A percentile compares a stretch with the other conserved stretches of the same genome.
These are phyloP conservation scores for Eristalis arbustorum DNA, from an alignment of 2,888 invertebrate species.

Conservation along the genomic window DNA sequence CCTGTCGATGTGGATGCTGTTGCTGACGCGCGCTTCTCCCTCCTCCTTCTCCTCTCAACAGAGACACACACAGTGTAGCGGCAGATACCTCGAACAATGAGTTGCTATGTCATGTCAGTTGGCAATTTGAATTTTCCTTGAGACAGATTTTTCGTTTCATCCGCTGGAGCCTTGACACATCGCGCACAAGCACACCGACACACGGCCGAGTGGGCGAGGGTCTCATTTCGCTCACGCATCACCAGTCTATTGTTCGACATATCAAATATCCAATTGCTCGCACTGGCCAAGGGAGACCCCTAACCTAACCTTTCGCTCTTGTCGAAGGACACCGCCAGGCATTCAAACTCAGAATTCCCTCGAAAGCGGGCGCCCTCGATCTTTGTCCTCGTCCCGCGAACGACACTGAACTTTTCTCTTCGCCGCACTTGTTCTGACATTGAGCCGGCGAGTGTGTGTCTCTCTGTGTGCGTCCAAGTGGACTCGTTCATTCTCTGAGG, in stretches of 20 bases:
- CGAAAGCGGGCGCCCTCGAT: constrained; percentile 57
- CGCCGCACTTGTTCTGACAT: constrained; percentile 28
- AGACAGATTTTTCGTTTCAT: constrained; percentile 48
- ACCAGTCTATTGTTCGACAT: neutral
- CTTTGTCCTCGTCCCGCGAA: constrained; percentile 62
- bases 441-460: neutral
- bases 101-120: constrained; percentile 54
- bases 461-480: constrained; percentile 17
- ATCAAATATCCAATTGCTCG: neutral
- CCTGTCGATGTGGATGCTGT: constrained; percentile 21
- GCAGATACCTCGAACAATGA: constrained; percentile 54
- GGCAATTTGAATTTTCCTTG: constrained; percentile 62
- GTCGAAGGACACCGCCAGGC: constrained; percentile 1
- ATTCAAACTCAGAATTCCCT: constrained; percentile 31
- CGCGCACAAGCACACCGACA: neutral
- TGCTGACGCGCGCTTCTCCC: constrained; percentile 3
- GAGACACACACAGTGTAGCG: neutral
- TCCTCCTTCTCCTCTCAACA: too few relatives aligned
- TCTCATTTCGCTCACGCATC: neutral
- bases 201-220: neutral
- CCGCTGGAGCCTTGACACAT: constrained; percentile 50
- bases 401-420: constrained; percentile 69
- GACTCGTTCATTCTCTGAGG: constrained; percentile 41
- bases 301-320: neutral
- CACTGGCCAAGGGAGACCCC: neutral